Conservation (phyloP, 2,113 vertebrate species). For the Chaetodon auriga region DNA sequence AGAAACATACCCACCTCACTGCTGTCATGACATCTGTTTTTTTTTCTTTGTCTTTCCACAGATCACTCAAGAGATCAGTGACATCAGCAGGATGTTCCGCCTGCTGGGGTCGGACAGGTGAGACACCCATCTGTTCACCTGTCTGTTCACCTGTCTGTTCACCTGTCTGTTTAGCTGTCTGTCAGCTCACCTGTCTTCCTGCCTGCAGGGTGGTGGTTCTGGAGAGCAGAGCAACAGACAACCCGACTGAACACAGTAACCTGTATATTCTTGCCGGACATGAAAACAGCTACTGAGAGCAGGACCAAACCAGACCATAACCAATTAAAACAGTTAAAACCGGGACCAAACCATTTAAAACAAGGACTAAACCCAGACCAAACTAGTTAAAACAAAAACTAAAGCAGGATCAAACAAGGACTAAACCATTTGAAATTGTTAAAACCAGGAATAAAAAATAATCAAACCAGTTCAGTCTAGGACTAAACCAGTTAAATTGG, state of each 20-base stretch:
- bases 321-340: neutral
- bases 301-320: neutral
- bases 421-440: neutral
- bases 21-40: neutral
- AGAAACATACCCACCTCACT: neutral
- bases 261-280: constrained; percentile 87
- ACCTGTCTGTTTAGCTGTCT: neutral
- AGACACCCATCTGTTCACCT: neutral
- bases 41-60: constrained; percentile 45
- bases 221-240: constrained; percentile 84
- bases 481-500: neutral
- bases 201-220: constrained; percentile 84
- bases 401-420: neutral
- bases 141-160: neutral
- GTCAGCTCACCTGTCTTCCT: neutral
- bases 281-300: constrained; percentile 84
- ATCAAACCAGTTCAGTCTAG: neutral
- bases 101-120: constrained; percentile 86
- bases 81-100: constrained; percentile 82
- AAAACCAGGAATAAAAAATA: neutral
- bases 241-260: constrained; percentile 83
- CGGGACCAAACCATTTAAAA: neutral
- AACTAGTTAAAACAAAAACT: neutral
- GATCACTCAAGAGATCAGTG: constrained; percentile 88
- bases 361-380: neutral